These are phyloP conservation scores for Malthinus flaveolus DNA, from an alignment of 2,888 invertebrate species.

Conservation along the genomic window DNA sequence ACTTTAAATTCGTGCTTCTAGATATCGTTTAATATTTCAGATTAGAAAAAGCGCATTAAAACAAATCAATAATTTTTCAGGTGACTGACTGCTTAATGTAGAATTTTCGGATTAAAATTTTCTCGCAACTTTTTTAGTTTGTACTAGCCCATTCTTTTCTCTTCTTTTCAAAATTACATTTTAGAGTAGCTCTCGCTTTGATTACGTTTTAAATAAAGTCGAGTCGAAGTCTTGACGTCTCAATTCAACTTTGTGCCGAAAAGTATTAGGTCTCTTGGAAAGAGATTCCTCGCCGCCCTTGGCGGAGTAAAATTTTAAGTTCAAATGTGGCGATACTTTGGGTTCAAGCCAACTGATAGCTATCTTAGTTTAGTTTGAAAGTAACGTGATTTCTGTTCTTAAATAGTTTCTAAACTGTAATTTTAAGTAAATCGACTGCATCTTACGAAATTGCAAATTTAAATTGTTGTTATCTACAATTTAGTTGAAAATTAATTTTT, in stretches of 20 bases:
- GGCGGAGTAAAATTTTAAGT: constrained; percentile 2
- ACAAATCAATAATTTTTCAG: constrained; percentile 5
- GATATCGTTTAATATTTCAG: too few species aligned
- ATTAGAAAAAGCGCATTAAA: neutral
- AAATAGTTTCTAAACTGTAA: constrained; percentile 6
- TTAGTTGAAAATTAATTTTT: too few species aligned
- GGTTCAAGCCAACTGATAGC: constrained; percentile 5
- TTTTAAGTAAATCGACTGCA: constrained; percentile 6
- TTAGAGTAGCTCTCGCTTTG: constrained; percentile 4
- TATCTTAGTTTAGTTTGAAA: constrained; percentile 3
- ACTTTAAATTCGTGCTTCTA: neutral
- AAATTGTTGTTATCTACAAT: too few species aligned
- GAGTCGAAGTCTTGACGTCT: neutral
- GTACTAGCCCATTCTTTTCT: neutral
- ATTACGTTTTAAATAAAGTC: constrained; percentile 2
- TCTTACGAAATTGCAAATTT: neutral
- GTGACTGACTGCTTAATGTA: constrained; percentile 5
- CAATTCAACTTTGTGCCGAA: constrained; percentile 1
- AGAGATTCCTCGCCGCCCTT: neutral
- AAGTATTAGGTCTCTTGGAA: constrained; percentile 1
- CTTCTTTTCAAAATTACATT: neutral
- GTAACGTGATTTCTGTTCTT: constrained; percentile 6
- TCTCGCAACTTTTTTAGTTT: neutral
- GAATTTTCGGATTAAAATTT: neutral
- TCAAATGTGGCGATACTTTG: constrained; percentile 7